Evolutionary conservation across 2,888 invertebrate genomes (phyloP), one percentile per base, ranked within the genome.

Genomic region (Gibbula magus): DNA sequence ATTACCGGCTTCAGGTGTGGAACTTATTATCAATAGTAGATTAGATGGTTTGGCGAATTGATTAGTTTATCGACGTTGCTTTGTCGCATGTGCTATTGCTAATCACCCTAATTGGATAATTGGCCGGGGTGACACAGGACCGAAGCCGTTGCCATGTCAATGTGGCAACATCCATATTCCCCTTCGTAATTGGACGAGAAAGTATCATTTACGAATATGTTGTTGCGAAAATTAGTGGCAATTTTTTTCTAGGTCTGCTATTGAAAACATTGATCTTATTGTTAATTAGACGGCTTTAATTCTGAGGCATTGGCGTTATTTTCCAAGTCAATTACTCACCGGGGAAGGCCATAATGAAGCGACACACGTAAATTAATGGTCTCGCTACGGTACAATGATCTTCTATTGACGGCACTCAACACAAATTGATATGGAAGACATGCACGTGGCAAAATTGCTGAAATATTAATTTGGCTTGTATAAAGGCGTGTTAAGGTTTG

Each of bases 1-100:
- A 61, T 61, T 61, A 61, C 61, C 61, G 29, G 61, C 29, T 61
- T 61, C 61, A 61, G 61, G 61, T 61, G 61, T 61, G 29, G 61
- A 61, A 61, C 61, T 61, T 61, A 61, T 61, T 61, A 61, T 61
- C 61, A 61, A 61, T 61, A 61, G 61, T 61, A 61, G 61, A 61
- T 61, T 61, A 61, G 61, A 61, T 61, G 61, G 61, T 61, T 61
- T 61, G 61, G 61, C 22, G 61, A 61, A 61, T 61, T 61, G 61
- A 61, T 61, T 61, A 61, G 61, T 61, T 61, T 61, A 61, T 61
- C 61, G 61, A 61, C 61, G 61, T 29, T 25, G 29, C 61, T 61
- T 61, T 61, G 61, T 61, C 61, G 25, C 61, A 61, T 61, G 61
- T 61, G 61, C 61, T 61, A 29, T 25, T 61, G 61, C 61, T 61